These are phyloP conservation scores for Fistularia commersonii DNA, from an alignment of 2,797 vertebrate genomes.

Conservation along the genomic window DNA sequence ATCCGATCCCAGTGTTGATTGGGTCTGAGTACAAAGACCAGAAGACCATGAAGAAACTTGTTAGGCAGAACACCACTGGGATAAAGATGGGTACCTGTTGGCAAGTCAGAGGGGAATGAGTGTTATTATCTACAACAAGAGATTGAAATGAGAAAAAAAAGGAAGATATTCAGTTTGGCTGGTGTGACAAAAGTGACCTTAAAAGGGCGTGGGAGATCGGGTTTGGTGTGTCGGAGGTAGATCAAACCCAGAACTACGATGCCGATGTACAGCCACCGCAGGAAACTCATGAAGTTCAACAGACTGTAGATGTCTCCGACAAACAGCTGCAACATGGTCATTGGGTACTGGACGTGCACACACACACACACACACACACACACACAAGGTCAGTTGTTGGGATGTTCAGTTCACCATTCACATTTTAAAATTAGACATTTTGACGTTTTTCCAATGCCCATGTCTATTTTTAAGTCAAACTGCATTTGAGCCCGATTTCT, in stretches of 20 bases:
- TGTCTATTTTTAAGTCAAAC: too few species aligned
- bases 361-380: conserved; percentile 16
- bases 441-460: too few species aligned
- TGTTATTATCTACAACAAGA: too few species aligned
- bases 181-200: conserved; percentile 75
- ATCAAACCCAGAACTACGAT: conserved; percentile 89
- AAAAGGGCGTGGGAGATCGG: conserved; percentile 92
- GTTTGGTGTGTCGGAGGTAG: conserved; percentile 89
- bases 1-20: conserved; percentile 90
- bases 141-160: too few species aligned
- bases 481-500: too few species aligned
- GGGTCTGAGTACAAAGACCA: conserved; percentile 93
- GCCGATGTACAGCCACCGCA: conserved; percentile 97
- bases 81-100: conserved; percentile 91
- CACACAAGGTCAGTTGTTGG: not conserved
- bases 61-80: conserved; percentile 87
- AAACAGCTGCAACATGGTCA: conserved; percentile 92
- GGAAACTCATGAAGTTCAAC: conserved; percentile 96
- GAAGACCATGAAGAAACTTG: conserved; percentile 93
- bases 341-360: conserved; percentile 79
- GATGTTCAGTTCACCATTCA: too few species aligned
- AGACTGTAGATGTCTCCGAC: conserved; percentile 91
- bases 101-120: not conserved
- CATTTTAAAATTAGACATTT: too few species aligned
- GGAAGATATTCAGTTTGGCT: too few species aligned